phyloP scores from a whole-genome alignment of 1,140 invertebrate genomes.

The Zaprionus camerounensis region DNA sequence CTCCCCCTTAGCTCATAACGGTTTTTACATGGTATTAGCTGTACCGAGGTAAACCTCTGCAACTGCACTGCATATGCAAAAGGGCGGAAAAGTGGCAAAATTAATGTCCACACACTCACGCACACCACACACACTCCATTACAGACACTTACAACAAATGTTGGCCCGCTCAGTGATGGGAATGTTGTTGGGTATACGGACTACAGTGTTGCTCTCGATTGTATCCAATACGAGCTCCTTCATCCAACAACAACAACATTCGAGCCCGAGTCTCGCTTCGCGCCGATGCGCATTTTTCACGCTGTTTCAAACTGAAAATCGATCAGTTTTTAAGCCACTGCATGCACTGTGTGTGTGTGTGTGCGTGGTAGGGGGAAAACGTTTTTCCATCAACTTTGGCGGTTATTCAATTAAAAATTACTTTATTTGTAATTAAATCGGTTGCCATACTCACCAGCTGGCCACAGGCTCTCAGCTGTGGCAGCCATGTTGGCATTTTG shows the following conservation, averaged over 20 bases:
- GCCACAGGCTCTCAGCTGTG: conserved; percentile 32
- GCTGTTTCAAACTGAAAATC: conserved; percentile 55
- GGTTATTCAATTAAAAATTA: conserved; percentile 84
- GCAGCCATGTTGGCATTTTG: conserved; percentile 42
- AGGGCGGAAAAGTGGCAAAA: conserved; percentile 59
- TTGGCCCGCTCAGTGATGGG: conserved; percentile 54
- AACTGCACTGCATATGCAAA: conserved; percentile 51
- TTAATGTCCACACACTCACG: conserved; percentile 53
- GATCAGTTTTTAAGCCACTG: conserved; percentile 57
- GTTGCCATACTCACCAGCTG: conserved; percentile 47
- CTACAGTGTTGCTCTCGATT: background rate
- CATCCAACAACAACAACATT: conserved; percentile 2
- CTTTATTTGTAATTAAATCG: conserved; percentile 84
- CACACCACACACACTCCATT: conserved; percentile 14
- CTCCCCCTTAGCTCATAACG: no score
- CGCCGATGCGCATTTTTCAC: conserved; percentile 51
- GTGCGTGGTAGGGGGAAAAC: conserved; percentile 27
- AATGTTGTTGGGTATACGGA: conserved; percentile 48
- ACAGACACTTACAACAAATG: conserved; percentile 45
- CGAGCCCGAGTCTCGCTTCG: conserved; percentile 1
- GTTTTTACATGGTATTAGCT: conserved; percentile 22
- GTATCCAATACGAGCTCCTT: conserved; percentile 16
- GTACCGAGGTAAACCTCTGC: conserved; percentile 29
- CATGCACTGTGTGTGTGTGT: conserved; percentile 21
- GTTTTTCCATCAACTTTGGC: conserved; percentile 77